Conservation (phyloP, 2,797 vertebrate species). For the Falco novaeseelandiae region DNA sequence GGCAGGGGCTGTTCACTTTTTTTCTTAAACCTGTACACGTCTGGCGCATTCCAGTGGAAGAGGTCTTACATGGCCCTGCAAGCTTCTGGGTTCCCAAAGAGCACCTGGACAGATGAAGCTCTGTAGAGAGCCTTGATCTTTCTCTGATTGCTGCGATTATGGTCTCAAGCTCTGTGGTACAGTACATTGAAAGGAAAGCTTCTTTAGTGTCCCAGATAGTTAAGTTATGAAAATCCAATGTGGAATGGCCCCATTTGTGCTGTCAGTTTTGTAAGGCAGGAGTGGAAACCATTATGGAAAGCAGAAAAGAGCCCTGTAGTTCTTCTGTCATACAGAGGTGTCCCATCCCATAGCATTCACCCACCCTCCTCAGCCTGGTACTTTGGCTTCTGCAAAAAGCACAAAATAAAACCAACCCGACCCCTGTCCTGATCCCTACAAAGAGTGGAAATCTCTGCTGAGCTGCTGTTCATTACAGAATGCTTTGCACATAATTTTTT, state of each 20-base stretch:
- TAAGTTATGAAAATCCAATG: neutral
- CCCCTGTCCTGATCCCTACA: no score
- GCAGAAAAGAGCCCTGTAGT: neutral
- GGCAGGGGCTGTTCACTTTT: neutral
- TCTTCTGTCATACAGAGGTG: neutral
- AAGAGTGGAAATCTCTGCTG: neutral
- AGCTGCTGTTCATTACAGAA: neutral
- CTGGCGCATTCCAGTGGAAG: neutral
- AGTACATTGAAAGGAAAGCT: neutral
- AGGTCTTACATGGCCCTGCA: rapidly evolving
- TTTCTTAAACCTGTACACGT: rapidly evolving
- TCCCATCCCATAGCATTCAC: neutral
- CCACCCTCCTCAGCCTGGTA: neutral
- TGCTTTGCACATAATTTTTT: neutral
- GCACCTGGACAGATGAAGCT: neutral
- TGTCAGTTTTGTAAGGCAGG: neutral
- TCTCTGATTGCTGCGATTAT: neutral
- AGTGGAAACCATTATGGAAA: neutral
- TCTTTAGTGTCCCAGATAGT: neutral
- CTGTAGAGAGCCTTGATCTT: neutral
- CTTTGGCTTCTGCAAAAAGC: neutral
- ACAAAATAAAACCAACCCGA: neutral
- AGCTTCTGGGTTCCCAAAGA: neutral
- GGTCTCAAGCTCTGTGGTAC: neutral
- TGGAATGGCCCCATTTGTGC: neutral